Percentiles rank a stretch among this genome's conserved stretches.
phyloP scores from a whole-genome alignment of 2,888 invertebrate genomes.

The Drosophila meridionalis region DNA sequence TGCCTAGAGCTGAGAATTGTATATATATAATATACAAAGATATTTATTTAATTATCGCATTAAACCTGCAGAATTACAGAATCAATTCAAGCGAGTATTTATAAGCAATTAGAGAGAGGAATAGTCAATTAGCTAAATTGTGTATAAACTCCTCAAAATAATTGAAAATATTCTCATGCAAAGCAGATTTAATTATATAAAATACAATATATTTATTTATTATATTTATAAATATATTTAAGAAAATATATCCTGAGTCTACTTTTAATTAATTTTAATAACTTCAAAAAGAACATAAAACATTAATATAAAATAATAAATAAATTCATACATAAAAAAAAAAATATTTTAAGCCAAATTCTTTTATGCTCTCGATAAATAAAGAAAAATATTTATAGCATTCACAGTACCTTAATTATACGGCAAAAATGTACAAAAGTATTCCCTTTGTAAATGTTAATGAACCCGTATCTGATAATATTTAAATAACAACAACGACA shows the following conservation, averaged over 20 bases:
- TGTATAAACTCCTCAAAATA: background rate
- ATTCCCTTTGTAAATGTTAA: constrained; percentile 38
- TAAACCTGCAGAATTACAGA: background rate
- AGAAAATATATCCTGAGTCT: no score
- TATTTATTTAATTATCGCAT: constrained; percentile 5
- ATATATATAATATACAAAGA: constrained; percentile 2
- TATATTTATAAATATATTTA: no score
- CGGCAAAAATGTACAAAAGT: background rate
- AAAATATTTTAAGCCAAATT: background rate
- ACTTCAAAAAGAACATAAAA: background rate
- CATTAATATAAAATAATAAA: background rate
- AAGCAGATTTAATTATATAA: background rate
- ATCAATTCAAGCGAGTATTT: background rate
- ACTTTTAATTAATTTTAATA: background rate
- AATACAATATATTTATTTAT: background rate
- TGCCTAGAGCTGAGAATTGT: background rate
- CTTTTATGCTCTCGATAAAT: background rate
- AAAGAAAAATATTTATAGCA: background rate
- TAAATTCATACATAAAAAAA: background rate
- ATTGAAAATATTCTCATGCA: background rate
- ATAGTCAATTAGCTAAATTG: background rate
- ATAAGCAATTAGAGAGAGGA: background rate
- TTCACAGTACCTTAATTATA: constrained; percentile 24
- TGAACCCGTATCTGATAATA: constrained; percentile 27
- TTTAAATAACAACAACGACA: constrained; percentile 27